A percentile compares a stretch with the other conserved stretches of the same genome.
Conservation (phyloP, 2,888 invertebrate genomes). For the Lomographa bimaculata region DNA sequence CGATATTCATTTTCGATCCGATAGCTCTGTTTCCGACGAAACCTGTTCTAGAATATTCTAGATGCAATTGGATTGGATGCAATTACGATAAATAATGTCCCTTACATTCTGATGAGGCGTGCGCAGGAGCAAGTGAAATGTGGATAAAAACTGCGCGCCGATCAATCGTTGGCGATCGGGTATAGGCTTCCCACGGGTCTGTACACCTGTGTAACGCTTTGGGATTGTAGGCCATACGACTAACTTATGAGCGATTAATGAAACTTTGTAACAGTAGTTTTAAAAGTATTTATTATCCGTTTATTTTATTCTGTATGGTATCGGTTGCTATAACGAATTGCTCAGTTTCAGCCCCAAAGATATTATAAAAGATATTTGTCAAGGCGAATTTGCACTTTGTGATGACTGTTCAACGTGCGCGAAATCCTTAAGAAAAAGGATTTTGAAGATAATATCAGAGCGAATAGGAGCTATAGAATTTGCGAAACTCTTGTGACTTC, state of each 20-base stretch:
- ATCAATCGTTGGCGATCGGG: conserved; percentile 47
- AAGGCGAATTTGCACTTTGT: too few species aligned
- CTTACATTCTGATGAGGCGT: conserved; percentile 38
- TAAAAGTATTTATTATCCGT: too few species aligned
- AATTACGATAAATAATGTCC: conserved; percentile 50
- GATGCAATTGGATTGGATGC: conserved; percentile 15
- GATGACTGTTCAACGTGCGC: too few species aligned
- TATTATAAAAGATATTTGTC: too few species aligned
- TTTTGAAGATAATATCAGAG: too few species aligned
- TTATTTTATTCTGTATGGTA: too few species aligned
- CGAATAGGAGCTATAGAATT: too few species aligned
- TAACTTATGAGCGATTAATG: not conserved
- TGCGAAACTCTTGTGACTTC: too few species aligned
- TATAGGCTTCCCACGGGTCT: conserved; percentile 67
- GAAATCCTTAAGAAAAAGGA: too few species aligned
- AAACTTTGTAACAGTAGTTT: too few species aligned
- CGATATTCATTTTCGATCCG: conserved; percentile 18
- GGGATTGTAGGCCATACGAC: conserved; percentile 1
- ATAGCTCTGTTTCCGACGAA: conserved; percentile 22
- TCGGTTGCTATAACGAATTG: too few species aligned
- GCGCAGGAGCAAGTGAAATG: conserved; percentile 32
- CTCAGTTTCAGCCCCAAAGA: too few species aligned
- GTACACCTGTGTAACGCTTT: conserved; percentile 64
- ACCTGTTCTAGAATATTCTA: conserved; percentile 9
- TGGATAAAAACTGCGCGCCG: conserved; percentile 43